These are phyloP conservation scores for Mylabris sibirica DNA, from an alignment of 2,888 invertebrate genomes.

Conservation along the genomic window DNA sequence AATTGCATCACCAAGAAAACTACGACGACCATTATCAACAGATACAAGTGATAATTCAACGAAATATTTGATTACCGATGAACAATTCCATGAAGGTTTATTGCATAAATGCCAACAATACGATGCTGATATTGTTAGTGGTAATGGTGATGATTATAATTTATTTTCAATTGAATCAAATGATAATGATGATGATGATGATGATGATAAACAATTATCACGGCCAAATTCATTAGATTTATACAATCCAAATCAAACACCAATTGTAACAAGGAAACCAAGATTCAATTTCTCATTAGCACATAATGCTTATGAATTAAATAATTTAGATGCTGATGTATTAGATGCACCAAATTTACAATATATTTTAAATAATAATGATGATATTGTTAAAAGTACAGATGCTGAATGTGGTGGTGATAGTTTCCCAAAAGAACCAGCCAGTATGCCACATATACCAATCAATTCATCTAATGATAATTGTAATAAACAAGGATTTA, in stretches of 20 bases:
- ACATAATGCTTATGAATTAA: conserved; percentile 72
- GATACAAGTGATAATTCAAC: conserved; percentile 50
- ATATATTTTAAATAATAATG: conserved; percentile 61
- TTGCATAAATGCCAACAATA: conserved; percentile 56
- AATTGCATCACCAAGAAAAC: conserved; percentile 67
- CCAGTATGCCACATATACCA: conserved; percentile 66
- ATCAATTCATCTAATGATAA: conserved; percentile 39
- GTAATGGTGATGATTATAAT: conserved; percentile 58
- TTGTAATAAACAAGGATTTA: conserved; percentile 63
- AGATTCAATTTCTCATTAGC: conserved; percentile 74
- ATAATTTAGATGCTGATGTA: conserved; percentile 71
- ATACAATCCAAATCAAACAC: conserved; percentile 68
- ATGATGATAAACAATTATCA: conserved; percentile 58
- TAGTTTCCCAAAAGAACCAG: conserved; percentile 64
- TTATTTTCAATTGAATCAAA: conserved; percentile 58
- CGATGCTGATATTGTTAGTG: conserved; percentile 50
- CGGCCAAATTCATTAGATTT: conserved; percentile 72
- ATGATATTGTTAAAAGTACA: conserved; percentile 61
- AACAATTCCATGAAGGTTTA: conserved; percentile 61
- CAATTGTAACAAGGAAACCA: conserved; percentile 71
- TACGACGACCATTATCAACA: conserved; percentile 61
- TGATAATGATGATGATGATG: conserved; percentile 58
- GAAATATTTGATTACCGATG: conserved; percentile 54
- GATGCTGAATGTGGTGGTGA: conserved; percentile 55
- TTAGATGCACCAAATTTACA: conserved; percentile 68